Base-by-base conservation (phyloP, 2,797 vertebrate genomes). In the Prionace glauca region DNA sequence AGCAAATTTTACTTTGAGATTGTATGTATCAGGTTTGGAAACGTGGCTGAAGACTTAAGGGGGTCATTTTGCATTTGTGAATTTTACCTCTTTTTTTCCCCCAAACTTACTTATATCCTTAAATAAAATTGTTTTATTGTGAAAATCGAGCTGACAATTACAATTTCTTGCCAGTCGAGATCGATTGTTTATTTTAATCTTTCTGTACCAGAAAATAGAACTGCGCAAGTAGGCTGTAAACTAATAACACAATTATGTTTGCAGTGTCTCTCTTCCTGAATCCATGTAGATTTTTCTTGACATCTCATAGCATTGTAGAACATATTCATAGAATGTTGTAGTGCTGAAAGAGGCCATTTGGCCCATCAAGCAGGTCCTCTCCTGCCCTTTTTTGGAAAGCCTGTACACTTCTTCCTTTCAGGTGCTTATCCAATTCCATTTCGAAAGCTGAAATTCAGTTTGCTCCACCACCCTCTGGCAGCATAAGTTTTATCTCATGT, bases 1-100 rank as follows among this genome's bases (percentile, higher is more conserved):
- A 97, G 97, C 97, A 97, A 97, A 98, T 98, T 97, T 98, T 98
- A 97, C 97, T 98, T 98, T 97, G 97, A 97, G 97, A 97, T 97
- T 98, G 97, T 97, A 94, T 56, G 56, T n/a, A 56, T 29, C 36
- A 24, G 93, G 77, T 60, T 72, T 95, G 71, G 93, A 95, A 95
- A 77, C 32, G 32, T 91, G 29, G 56, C 32, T 18, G n/a, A 60
- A 72, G 93, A 32, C 93, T 74, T 60, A 50, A 74, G 69, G 69
- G 71, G 1, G 4, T 77, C n/a, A 4, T 3, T 95, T 56, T 60
- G 20, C 8, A 56, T 77, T 50, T 20, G 24, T 74, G 36, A 10
- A 12, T 74, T 56, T 72, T 26, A 12, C 45, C 93, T 77, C 29
- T 56, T 50, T 26, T n/a, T 50, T 56, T 56, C 56, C 56, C 9